Percentiles rank a stretch among this genome's conserved stretches.
Evolutionary conservation across 2,113 vertebrate genomes (phyloP).

Genomic region (Forbesichthys papilliferus): DNA sequence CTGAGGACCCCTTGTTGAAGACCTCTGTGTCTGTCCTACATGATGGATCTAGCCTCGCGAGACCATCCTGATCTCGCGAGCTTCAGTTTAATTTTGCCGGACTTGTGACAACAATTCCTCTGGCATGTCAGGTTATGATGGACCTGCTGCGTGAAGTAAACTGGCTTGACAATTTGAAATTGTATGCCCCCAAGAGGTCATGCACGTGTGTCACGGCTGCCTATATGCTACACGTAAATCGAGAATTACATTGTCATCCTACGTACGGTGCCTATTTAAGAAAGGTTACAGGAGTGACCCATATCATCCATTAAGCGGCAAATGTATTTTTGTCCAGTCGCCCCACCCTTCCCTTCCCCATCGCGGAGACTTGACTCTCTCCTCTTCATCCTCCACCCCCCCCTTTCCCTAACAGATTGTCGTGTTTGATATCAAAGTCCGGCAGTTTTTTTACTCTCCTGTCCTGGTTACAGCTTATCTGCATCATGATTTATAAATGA

Average conservation of each 20-base stretch:
- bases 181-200: no score
- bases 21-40: no score
- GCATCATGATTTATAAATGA: constrained; percentile 45
- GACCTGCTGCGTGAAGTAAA: no score
- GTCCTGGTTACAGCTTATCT: background rate
- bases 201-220: background rate
- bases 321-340: constrained; percentile 1
- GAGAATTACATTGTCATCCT: background rate
- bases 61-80: no score
- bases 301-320: background rate
- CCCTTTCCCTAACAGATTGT: background rate
- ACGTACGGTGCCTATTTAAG: background rate
- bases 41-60: no score
- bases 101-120: no score
- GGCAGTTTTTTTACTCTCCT: background rate
- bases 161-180: no score
- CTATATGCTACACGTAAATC: background rate
- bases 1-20: no score
- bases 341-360: constrained; percentile 34
- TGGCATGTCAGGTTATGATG: no score
- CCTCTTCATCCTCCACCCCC: constrained; percentile 28
- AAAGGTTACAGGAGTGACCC: background rate
- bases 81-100: no score
- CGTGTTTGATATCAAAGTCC: background rate
- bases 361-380: constrained; percentile 33